phyloP scores from a whole-genome alignment of 2,797 vertebrate genomes.

The Spinus pinus region DNA sequence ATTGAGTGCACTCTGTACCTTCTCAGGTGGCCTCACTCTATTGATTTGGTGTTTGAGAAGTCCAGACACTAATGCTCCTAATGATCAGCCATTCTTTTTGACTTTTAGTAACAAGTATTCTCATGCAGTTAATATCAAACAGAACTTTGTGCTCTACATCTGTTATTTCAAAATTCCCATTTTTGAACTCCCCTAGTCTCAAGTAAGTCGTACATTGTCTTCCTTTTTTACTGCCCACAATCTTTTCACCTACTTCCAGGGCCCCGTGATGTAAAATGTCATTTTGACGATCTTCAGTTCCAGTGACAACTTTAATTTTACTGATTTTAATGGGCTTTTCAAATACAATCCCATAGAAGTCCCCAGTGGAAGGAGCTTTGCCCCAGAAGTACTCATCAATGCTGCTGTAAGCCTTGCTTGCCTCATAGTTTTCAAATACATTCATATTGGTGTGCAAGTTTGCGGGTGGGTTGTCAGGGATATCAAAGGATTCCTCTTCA shows the following conservation, averaged over 20 bases:
- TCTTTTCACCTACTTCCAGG: conserved; percentile 90
- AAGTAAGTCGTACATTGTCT: conserved; percentile 88
- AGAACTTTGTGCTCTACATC: conserved; percentile 91
- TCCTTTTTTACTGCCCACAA: conserved; percentile 84
- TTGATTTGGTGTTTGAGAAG: conserved; percentile 84
- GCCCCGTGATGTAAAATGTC: conserved; percentile 92
- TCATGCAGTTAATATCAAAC: conserved; percentile 92
- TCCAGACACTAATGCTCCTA: conserved; percentile 94
- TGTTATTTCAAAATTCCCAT: conserved; percentile 91
- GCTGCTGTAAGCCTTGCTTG: conserved; percentile 92
- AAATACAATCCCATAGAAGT: conserved; percentile 90
- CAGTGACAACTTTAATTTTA: conserved; percentile 92
- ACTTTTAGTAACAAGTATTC: conserved; percentile 90
- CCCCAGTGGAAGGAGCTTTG: conserved; percentile 89
- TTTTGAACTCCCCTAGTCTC: conserved; percentile 92
- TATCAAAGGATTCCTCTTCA: conserved; percentile 93
- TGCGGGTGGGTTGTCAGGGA: conserved; percentile 96
- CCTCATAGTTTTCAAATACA: conserved; percentile 94
- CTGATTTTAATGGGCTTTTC: conserved; percentile 88
- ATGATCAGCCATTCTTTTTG: conserved; percentile 98
- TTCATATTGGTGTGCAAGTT: conserved; percentile 93
- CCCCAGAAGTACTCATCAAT: conserved; percentile 98
- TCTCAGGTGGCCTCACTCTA: conserved; percentile 53
- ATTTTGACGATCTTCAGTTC: conserved; percentile 93
- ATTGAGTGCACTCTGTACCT: not conserved